Base-by-base conservation (phyloP, 2,113 vertebrate genomes). In the Trachemys scripta region DNA sequence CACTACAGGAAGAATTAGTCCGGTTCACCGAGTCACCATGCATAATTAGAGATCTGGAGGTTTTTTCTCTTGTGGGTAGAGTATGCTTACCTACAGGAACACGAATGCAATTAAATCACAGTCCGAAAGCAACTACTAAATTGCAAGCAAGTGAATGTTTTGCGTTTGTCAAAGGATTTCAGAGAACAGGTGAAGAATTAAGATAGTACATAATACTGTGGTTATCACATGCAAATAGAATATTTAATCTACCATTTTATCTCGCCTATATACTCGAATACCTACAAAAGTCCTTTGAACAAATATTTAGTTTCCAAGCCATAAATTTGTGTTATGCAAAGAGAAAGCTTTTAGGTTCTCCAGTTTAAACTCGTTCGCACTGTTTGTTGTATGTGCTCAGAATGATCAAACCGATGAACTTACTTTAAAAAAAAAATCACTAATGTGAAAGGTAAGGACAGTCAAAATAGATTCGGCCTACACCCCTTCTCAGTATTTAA, bases 281-380 rank as follows among this genome's bases (percentile, higher is more conserved):
- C 78, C 84, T 96, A 92, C 80, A 92, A 89, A 89, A 94, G 95
- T 90, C 38, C 92, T 97, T 98, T 98, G 90, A 97, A 97, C 94
- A 97, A 97, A 94, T 97, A 96, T 90, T 94, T 97, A 96, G 92
- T 96, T 98, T 97, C 92, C 88, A 97, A 96, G 90, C 91, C 90
- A 94, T 96, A 96, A 96, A 97, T 94, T 96, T 8, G 24, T 86
- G 96, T 95, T 93, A 97, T 97, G 95, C 96, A 98, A 97, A 98
- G 96, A 97, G 88, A 93, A 96, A 96, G 96, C 90, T 94, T 98
- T 98, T 93, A 96, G 93, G 90, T 80, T 62, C 92, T 97, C 97
- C 89, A 96, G 97, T 96, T 97, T 85, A 97, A 96, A 98, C 96
- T 96, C 47, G 89, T 96, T 97, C 91, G 53, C 93, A 87, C 94